phyloP scores from a whole-genome alignment of 2,113 vertebrate genomes.

The Thunnus maccoyii region DNA sequence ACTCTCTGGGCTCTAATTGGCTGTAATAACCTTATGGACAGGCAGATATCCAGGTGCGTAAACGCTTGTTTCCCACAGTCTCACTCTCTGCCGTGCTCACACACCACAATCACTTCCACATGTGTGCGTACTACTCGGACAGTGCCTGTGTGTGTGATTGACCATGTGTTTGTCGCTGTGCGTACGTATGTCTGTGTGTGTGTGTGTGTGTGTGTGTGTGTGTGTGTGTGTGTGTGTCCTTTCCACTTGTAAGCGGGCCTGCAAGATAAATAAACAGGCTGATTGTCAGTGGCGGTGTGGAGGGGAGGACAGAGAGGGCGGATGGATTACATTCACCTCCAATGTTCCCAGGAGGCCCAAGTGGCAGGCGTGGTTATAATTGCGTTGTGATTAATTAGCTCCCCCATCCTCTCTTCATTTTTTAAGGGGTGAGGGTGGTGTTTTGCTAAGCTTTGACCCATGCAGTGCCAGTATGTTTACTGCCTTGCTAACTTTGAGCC shows the following conservation, averaged over 20 bases:
- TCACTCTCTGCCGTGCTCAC: constrained; percentile 52
- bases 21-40: constrained; percentile 79
- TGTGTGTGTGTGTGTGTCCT: constrained; percentile 57
- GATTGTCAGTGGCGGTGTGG: constrained; percentile 80
- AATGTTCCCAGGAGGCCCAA: constrained; percentile 70
- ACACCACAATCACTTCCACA: constrained; percentile 78
- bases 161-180: constrained; percentile 70
- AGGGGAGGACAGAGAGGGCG: constrained; percentile 61
- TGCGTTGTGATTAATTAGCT: constrained; percentile 73
- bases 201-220: constrained; percentile 76
- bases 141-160: constrained; percentile 47
- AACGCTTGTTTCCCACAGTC: constrained; percentile 72
- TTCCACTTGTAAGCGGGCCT: constrained; percentile 76
- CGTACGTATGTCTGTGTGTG: constrained; percentile 63
- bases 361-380: constrained; percentile 57
- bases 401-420: constrained; percentile 33
- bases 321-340: constrained; percentile 85
- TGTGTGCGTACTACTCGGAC: constrained; percentile 62
- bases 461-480: constrained; percentile 24
- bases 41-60: constrained; percentile 80
- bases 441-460: constrained; percentile 58
- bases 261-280: constrained; percentile 88
- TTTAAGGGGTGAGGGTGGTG: constrained; percentile 37
- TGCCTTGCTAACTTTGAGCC: constrained; percentile 9
- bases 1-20: constrained; percentile 70